Evolutionary conservation across 2,888 invertebrate species (phyloP), one percentile per base, ranked within the genome.

Genomic region (Chalcis sispes): DNA sequence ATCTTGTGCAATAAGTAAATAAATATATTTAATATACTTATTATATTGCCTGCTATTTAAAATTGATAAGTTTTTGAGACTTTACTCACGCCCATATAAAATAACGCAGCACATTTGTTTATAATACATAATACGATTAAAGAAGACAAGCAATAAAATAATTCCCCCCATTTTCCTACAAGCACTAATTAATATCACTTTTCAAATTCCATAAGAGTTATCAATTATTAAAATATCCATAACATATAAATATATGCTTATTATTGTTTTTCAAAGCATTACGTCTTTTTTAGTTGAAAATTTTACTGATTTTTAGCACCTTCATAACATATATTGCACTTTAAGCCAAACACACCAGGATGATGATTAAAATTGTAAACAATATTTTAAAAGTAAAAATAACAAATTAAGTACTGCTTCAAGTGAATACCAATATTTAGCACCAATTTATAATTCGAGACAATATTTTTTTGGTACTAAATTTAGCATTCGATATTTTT

Each of bases 111-210:
- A 29, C 27, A 29, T n/a, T 8, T 54, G 20, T 20, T 42, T 10
- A 48, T 48, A 48, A 48, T 40, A 52, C 40, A 32, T 25, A 20
- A 50, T 50, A 36, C 29, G 25, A 70, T 70, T 3, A 10, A 25
- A 48, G 36, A 59, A 59, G 36, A 59, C 50, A 59, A 59, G 59
- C 48, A 5, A 36, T 23, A 1, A 48, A 25, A 27, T 50, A 13
- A 70, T 25, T 13, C 29, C 15, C 23, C 25, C 50, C 20, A 36
- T 27, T 36, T 48, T 36, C 15, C 25, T 18, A 23, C 36, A 59
- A 70, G 70, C 70, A 48, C 46, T 52, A 25, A 36, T 36, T 70
- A 36, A 70, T 70, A 70, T 27, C 18, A 5, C 50, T n/a, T n/a
- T n/a, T n/a, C n/a, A 7, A 59, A 42, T 20, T 36, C 20, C 13